Conservation (phyloP, 2,113 vertebrate genomes). For the Ameiurus melas region DNA sequence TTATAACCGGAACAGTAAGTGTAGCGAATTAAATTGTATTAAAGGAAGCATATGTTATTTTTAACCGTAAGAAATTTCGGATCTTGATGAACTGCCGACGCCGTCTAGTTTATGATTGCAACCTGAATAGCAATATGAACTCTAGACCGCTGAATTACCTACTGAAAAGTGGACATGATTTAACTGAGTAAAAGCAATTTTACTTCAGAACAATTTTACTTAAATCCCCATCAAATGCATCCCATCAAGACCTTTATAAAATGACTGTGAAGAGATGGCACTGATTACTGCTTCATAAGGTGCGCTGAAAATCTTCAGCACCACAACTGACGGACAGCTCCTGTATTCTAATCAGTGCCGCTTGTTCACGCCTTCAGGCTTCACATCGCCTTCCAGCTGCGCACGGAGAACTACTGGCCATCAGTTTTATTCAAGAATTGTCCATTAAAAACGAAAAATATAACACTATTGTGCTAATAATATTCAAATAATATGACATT, state of each 20-base stretch:
- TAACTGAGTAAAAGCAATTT: not conserved
- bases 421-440: not conserved
- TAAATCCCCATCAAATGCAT: not conserved
- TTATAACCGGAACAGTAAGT: not conserved
- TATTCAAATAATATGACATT: not conserved
- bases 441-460: not conserved
- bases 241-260: not conserved
- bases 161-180: not conserved
- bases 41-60: not conserved
- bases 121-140: not conserved
- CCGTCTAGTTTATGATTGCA: not conserved
- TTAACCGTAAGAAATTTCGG: not conserved
- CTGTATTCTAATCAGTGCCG: not conserved
- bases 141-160: not conserved
- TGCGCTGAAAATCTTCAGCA: constrained; percentile 47
- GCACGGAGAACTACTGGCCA: not conserved
- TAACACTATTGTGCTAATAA: not conserved
- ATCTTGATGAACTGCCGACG: not conserved
- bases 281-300: not conserved
- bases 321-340: constrained; percentile 49
- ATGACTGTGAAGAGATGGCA: not conserved
- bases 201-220: not conserved
- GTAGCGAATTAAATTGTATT: not conserved
- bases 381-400: not conserved
- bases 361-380: constrained; percentile 26